A percentile compares a stretch with the other conserved stretches of the same genome.
Conservation (phyloP, 2,113 vertebrate genomes). For the Ameiurus melas region DNA sequence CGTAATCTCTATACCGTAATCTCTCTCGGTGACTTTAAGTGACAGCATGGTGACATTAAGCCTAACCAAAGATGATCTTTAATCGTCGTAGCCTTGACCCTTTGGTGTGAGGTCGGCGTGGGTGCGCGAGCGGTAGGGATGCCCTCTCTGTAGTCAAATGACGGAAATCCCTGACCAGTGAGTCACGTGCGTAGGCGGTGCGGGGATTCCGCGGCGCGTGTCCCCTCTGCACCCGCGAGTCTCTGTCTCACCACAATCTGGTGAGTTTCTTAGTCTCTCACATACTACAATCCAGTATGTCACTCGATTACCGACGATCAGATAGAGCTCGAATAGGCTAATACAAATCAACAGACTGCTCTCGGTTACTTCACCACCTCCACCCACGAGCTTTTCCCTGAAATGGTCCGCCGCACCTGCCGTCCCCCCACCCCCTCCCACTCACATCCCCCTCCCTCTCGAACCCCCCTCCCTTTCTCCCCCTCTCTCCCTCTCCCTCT, state of each 20-base stretch:
- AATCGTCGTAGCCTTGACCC: neutral
- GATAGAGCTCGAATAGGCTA: no score
- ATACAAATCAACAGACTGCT: neutral
- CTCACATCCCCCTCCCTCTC: no score
- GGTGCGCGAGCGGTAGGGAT: constrained; percentile 55
- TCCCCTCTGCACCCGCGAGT: neutral
- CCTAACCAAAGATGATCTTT: neutral
- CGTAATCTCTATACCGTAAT: neutral
- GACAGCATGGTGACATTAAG: constrained; percentile 23
- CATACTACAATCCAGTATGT: neutral
- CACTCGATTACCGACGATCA: neutral
- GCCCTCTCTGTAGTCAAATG: constrained; percentile 63
- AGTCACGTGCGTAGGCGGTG: constrained; percentile 69
- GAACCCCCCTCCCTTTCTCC: no score
- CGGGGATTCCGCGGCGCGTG: constrained; percentile 73
- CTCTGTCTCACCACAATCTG: neutral
- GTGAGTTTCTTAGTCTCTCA: neutral
- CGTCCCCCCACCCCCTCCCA: no score
- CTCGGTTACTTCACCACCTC: neutral
- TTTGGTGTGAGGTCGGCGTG: constrained; percentile 32
- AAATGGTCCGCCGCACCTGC: neutral
- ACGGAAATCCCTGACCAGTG: constrained; percentile 77
- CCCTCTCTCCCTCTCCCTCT: no score
- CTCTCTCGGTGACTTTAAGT: neutral
- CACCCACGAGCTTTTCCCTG: no score